A percentile compares a stretch with the other conserved stretches of the same genome.
phyloP scores from a whole-genome alignment of 2,113 vertebrate genomes.

The Gymnarchus niloticus region DNA sequence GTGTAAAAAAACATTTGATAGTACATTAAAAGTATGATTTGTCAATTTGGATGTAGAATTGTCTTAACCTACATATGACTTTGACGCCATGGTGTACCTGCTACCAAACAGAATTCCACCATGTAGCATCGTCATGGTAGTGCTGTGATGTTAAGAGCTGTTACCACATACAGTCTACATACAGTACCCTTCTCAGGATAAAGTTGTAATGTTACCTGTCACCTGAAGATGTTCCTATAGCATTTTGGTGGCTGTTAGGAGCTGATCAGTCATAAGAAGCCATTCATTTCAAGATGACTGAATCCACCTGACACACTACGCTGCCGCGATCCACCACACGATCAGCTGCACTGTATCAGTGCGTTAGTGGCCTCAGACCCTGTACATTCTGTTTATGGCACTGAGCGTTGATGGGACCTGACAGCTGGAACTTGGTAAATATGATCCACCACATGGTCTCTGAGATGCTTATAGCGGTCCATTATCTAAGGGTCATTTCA shows the following conservation, averaged over 20 bases:
- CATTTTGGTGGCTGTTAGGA: background rate
- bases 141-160: background rate
- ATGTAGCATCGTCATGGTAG: background rate
- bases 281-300: background rate
- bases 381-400: background rate
- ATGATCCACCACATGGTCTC: background rate
- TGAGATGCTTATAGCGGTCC: background rate
- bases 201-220: background rate
- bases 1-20: background rate
- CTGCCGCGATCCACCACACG: background rate
- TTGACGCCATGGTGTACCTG: background rate
- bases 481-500: background rate
- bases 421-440: background rate
- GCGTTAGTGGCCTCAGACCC: background rate
- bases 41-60: background rate
- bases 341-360: background rate
- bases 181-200: background rate
- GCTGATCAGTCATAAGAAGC: background rate
- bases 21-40: background rate
- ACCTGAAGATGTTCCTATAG: background rate
- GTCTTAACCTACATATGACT: background rate
- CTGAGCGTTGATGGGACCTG: background rate
- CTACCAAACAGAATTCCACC: background rate
- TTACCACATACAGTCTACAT: background rate
- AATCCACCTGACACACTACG: background rate